Base-by-base conservation (phyloP, 2,888 invertebrate genomes). In the Pteria penguin region DNA sequence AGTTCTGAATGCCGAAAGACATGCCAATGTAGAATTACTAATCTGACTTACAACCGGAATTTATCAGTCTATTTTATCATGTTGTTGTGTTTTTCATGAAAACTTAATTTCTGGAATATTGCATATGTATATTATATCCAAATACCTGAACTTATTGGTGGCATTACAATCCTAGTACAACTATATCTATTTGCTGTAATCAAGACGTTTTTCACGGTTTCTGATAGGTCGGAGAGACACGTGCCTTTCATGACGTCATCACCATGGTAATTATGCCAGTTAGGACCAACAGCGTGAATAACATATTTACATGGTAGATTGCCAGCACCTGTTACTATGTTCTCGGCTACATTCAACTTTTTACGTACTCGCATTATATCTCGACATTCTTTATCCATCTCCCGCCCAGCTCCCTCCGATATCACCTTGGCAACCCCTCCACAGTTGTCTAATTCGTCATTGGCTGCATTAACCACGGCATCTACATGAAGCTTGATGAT, bases 111-210 rank as follows among this genome's bases (percentile, higher is more conserved):
- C n/a, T n/a, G n/a, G n/a, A n/a, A n/a, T n/a, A n/a, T n/a, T n/a
- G n/a, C n/a, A n/a, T n/a, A n/a, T n/a, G n/a, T n/a, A n/a, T n/a
- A n/a, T n/a, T n/a, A n/a, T n/a, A n/a, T n/a, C n/a, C n/a, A n/a
- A n/a, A n/a, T 72, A 85, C 85, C 85, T 78, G 82, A 78, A 65
- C 82, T 82, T 55, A 85, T 82, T 1, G 83, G 81, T 4, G 83
- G 79, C 75, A 85, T 82, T 26, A 78, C 85, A 14, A 85, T 76
- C 24, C 66, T 75, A 57, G 33, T 62, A 54, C 67, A 76, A 0
- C 55, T 33, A 18, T 62, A 52, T 8, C 72, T 66, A 3, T 71
- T 57, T 18, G 82, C 82, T 27, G 52, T 69, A 14, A 29, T 18
- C 22, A 86, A 72, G 14, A 82, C 66, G n/a, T 81, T 80, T n/a